Conservation (phyloP, 2,113 vertebrate species). For the Picathartes gymnocephalus region DNA sequence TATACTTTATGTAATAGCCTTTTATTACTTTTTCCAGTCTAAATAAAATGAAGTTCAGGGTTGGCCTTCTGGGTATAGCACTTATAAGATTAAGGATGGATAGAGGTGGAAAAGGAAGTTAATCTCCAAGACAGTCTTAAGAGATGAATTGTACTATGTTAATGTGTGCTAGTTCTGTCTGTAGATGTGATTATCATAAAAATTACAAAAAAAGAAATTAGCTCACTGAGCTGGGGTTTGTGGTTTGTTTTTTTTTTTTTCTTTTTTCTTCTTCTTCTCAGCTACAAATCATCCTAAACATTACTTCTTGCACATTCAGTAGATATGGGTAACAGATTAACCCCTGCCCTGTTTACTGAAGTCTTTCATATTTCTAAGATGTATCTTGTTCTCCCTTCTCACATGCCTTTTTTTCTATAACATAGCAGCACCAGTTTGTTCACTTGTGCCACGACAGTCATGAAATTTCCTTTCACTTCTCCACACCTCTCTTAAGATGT, state of each 20-base stretch:
- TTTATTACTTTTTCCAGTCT: neutral
- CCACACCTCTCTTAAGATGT: neutral
- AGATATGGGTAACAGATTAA: neutral
- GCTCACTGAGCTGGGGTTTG: neutral
- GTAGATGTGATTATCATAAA: neutral
- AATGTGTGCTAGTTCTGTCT: slow-evolving; percentile 39
- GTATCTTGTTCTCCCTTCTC: neutral
- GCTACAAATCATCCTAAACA: neutral
- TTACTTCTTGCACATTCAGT: neutral
- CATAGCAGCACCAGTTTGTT: neutral
- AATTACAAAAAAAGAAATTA: neutral
- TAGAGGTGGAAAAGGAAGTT: neutral
- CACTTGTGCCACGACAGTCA: neutral
- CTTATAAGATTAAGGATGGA: neutral
- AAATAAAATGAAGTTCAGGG: neutral
- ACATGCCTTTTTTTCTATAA: fast-evolving
- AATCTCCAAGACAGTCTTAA: neutral
- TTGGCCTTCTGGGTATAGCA: neutral
- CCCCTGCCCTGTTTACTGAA: neutral
- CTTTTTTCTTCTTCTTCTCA: neutral
- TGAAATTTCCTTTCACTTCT: neutral
- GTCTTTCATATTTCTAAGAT: neutral
- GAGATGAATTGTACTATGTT: slow-evolving; percentile 14
- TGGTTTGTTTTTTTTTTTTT: too few species aligned
- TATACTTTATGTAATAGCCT: neutral